These are phyloP conservation scores for Brotogeris chrysoptera DNA, from an alignment of 2,797 vertebrate genomes.

Conservation along the genomic window DNA sequence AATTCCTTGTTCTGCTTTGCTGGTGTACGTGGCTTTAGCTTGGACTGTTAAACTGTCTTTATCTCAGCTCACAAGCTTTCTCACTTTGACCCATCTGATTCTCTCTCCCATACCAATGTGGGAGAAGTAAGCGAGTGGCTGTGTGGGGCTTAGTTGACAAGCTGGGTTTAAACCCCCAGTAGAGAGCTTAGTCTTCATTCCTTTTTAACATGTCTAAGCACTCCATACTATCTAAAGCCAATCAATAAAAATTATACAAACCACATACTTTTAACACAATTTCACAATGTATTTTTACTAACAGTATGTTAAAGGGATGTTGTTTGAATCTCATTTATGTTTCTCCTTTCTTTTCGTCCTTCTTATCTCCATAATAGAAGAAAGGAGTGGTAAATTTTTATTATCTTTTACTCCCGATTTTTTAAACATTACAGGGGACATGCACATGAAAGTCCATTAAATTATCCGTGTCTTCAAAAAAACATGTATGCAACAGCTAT, in stretches of 20 bases:
- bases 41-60: neutral
- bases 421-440: neutral
- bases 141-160: accelerated
- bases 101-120: accelerated
- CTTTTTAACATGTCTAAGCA: neutral
- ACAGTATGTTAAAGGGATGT: neutral
- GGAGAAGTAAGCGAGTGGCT: accelerated
- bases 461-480: neutral
- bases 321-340: neutral
- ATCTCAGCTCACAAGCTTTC: neutral
- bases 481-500: neutral
- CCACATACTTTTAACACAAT: neutral
- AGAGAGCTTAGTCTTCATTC: neutral
- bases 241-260: neutral
- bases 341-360: neutral
- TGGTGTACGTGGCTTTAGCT: accelerated
- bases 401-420: conserved; percentile 27
- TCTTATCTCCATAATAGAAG: neutral
- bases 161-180: neutral
- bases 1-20: neutral
- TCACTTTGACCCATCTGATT: neutral
- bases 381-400: neutral
- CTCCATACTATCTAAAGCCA: neutral
- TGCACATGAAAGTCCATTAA: conserved; percentile 12
- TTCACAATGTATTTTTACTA: neutral